Base-by-base conservation (phyloP, 2,888 invertebrate genomes). In the Thysanoteuthis rhombus region DNA sequence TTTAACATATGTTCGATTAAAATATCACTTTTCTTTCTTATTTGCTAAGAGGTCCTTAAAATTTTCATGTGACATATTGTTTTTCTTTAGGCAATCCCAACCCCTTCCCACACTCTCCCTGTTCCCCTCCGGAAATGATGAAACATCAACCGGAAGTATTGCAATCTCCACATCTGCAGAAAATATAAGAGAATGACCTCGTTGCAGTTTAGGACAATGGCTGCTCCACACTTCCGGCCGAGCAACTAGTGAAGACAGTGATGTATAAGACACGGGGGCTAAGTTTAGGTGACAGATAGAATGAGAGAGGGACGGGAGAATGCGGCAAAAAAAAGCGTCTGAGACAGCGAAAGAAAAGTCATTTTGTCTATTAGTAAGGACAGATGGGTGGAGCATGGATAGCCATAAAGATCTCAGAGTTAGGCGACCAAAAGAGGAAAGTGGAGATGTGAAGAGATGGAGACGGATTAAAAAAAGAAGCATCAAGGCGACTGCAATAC, bases 121-220 rank as follows among this genome's bases (percentile, higher is more conserved):
- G n/a, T 16, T 75, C 36, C n/a, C 19, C n/a, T 75, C 75, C 75
- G 75, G 75, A 75, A 75, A 75, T 75, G 75, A 75, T 75, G 16
- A 75, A 75, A 75, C 75, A 75, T 75, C 75, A 75, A n/a, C 75
- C 75, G 75, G 75, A 75, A 75, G 75, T 75, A 75, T 75, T 75
- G 75, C 75, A 75, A 36, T 75, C 75, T 75, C 75, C 75, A 75
- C 75, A 75, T 75, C 75, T 75, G 75, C 75, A 75, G 75, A n/a
- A 36, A 75, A 75, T 75, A n/a, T 75, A 75, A 75, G n/a, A n/a
- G 75, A 75, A 75, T 36, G 75, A 75, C 75, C 75, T 75, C 75
- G 75, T 75, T 75, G 75, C 75, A 75, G 75, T 75, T 75, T 75
- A 36, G 75, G 75, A 75, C 75, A 75, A 75, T 75, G 75, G n/a